Evolutionary conservation across 2,888 invertebrate genomes (phyloP).

Genomic region (Dolichomitus sp.): DNA sequence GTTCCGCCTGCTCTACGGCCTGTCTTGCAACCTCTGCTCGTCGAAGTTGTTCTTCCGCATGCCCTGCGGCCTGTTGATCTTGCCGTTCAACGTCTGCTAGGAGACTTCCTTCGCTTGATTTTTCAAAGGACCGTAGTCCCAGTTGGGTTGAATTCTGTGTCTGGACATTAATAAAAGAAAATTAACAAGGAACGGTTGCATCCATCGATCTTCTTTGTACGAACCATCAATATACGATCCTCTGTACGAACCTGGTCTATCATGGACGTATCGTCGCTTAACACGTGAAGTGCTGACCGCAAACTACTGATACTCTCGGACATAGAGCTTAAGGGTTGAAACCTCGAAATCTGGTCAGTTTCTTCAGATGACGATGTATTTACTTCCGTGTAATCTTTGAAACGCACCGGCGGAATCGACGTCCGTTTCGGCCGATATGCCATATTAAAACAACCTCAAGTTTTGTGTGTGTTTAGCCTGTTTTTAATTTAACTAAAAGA

Average conservation of each 20-base stretch:
- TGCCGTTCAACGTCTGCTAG: too few species aligned
- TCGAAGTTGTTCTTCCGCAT: too few species aligned
- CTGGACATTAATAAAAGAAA: conserved; percentile 6
- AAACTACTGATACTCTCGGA: neutral
- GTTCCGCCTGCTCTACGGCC: too few species aligned
- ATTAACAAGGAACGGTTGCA: neutral
- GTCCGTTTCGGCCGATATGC: conserved; percentile 3
- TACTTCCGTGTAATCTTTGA: neutral
- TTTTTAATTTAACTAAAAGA: neutral
- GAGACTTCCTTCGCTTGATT: too few species aligned
- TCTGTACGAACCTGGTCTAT: conserved; percentile 2
- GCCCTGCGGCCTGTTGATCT: too few species aligned
- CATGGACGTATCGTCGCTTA: neutral
- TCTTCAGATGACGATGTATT: neutral
- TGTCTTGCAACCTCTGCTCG: too few species aligned
- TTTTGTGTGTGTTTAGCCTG: neutral
- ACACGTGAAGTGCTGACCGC: conserved; percentile 3
- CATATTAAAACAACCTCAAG: conserved; percentile 5
- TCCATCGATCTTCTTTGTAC: neutral
- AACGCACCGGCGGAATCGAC: neutral
- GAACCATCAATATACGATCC: neutral
- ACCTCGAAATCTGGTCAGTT: neutral
- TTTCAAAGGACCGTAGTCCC: neutral
- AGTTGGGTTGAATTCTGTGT: neutral
- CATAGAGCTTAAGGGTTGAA: neutral